Base-by-base conservation (phyloP, 2,797 vertebrate species). In the Cuniculus paca region DNA sequence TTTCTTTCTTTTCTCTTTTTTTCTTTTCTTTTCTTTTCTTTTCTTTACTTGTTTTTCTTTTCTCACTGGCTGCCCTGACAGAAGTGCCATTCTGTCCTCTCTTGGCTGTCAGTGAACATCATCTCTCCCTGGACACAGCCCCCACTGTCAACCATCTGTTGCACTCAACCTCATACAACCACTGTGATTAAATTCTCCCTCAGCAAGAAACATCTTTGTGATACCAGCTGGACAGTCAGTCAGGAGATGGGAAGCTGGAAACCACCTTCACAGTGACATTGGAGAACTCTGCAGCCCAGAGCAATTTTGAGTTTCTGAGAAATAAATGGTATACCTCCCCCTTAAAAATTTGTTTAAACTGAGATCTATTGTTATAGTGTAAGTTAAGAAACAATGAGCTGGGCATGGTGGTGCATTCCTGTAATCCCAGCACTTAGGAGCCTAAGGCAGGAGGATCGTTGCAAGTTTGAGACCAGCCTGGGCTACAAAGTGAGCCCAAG, bases 291-390 rank as follows among this genome's bases (percentile, higher is more conserved):
- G 81, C 88, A 74, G 87, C 56, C 36, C 45, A 56, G 83, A 88
- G 6, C 24, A 34, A 58, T 58, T 79, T 85, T 87, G 34, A 96
- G 79, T 94, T 79, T 80, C 89, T 93, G 70, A 48, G 58, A 93
- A 88, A 90, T 56, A 90, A 77, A 78, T 85, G 45, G 60, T 75
- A 14, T 63, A 72, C n/a, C n/a, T n/a, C 3, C 26, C 77, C 13
- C n/a, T 39, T 83, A 34, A 68, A 75, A 14, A 70, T 16, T 50
- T 92, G 19, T 65, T n/a, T 63, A 87, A 79, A 19, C 17, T 39
- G 7, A 86, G 36, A 70, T 22, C 50, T 85, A n/a, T 78, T 95
- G 28, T 13, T 94, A 60, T 54, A 54, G 54, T 85, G 24, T 68
- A 24, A 85, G 34, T 78, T 36, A 88, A 93, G 84, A 80, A 84